Evolutionary conservation across 2,113 vertebrate species (phyloP).

Genomic region (Formicarius rufipectus): DNA sequence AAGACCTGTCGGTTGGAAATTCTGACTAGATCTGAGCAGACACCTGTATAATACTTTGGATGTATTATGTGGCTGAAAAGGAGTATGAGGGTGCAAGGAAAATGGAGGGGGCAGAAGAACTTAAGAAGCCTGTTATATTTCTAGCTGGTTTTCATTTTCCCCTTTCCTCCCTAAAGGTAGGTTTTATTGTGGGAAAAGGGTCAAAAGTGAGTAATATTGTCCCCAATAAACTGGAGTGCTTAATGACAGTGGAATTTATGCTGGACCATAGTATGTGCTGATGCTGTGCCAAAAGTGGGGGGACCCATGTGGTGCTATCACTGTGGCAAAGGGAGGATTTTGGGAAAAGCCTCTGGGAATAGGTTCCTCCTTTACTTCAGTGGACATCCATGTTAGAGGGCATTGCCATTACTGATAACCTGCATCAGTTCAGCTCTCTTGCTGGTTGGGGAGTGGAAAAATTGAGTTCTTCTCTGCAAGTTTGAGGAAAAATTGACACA

Average conservation of each 20-base stretch:
- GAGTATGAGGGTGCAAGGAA: background rate
- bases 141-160: background rate
- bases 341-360: background rate
- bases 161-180: background rate
- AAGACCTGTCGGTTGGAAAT: slow-evolving; percentile 43
- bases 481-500: background rate
- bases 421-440: background rate
- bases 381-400: background rate
- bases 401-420: background rate
- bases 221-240: background rate
- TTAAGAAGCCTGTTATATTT: background rate
- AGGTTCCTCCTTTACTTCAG: background rate
- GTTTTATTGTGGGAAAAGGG: background rate
- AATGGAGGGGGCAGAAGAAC: background rate
- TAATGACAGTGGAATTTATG: background rate
- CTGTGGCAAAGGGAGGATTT: background rate
- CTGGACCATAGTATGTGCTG: background rate
- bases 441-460: background rate
- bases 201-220: background rate
- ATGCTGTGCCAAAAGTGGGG: background rate
- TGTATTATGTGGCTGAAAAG: background rate
- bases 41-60: background rate
- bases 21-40: slow-evolving; percentile 11
- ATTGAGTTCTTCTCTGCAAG: background rate
- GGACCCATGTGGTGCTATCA: background rate